Evolutionary conservation across 2,888 invertebrate genomes (phyloP), one percentile per base, ranked within the genome.

Genomic region (Leucozona laternaria): DNA sequence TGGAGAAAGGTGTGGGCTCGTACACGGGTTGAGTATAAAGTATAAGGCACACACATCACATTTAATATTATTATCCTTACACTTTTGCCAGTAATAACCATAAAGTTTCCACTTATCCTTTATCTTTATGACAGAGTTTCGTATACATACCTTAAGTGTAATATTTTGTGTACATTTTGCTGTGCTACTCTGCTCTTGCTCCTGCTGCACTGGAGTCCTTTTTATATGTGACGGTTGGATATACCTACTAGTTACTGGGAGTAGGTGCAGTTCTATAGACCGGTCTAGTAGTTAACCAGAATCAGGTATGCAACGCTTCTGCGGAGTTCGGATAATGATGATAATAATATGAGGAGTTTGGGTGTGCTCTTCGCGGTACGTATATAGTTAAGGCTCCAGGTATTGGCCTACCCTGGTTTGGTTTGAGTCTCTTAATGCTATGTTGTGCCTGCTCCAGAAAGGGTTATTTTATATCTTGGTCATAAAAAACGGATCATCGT

Each of bases 21-120:
- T 8, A 8, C 11, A 22, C 15, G 34, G 34, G 20, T 28, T 48
- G n/a, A 20, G n/a, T 28, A n/a, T n/a, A n/a, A n/a, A n/a, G 22
- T 31, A 64, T 70, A 78, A 80, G 85, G 73, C 72, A 78, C 73
- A 72, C 66, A 79, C 76, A 77, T 73, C 81, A 73, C 73, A 78
- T 81, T 86, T 86, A 77, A 86, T 81, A 81, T 86, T 86, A 86
- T 86, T 81, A 86, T 86, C 85, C 85, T 78, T 80, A 86, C 85
- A 78, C 85, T 86, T 85, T 81, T 78, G 85, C 81, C 78, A 78
- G 81, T 81, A 78, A 81, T 86, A 81, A 73, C 81, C 85, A 86
- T 86, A 86, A 86, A 86, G 77, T 70, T 78, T 70, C 85, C 81
- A 86, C 85, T 86, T 86, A 86, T 86, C 85, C 81, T 78, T 86